phyloP scores from a whole-genome alignment of 2,888 invertebrate genomes.

The Augiades crinisus region DNA sequence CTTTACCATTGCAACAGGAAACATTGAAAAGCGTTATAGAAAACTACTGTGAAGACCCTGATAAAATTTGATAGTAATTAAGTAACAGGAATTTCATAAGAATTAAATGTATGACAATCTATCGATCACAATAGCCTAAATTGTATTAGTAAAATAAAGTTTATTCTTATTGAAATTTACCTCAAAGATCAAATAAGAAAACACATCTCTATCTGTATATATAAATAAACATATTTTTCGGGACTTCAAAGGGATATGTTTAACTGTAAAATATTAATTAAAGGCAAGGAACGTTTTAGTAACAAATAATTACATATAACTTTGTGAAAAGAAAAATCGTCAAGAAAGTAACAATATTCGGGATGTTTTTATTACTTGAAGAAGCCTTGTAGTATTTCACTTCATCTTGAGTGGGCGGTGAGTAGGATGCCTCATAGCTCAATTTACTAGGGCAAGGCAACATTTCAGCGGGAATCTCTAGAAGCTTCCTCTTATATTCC shows the following conservation, averaged over 20 bases:
- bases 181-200: too few relatives aligned
- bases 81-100: too few relatives aligned
- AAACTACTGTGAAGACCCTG: conserved; percentile 24
- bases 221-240: too few relatives aligned
- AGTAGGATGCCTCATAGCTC: conserved; percentile 59
- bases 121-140: too few relatives aligned
- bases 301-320: conserved; percentile 42
- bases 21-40: conserved; percentile 15
- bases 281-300: not conserved
- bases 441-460: conserved; percentile 65
- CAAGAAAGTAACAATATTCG: conserved; percentile 37
- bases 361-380: conserved; percentile 40
- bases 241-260: too few relatives aligned
- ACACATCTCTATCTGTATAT: too few relatives aligned
- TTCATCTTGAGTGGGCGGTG: conserved; percentile 72
- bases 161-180: too few relatives aligned
- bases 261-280: not conserved
- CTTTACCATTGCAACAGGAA: conserved; percentile 9
- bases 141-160: too few relatives aligned
- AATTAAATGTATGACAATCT: not conserved
- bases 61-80: too few relatives aligned
- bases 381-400: conserved; percentile 70
- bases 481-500: conserved; percentile 58
- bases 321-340: conserved; percentile 37
- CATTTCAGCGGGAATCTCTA: conserved; percentile 64